These are phyloP conservation scores for Elysia crispata DNA, from an alignment of 2,888 invertebrate genomes.

Conservation along the genomic window DNA sequence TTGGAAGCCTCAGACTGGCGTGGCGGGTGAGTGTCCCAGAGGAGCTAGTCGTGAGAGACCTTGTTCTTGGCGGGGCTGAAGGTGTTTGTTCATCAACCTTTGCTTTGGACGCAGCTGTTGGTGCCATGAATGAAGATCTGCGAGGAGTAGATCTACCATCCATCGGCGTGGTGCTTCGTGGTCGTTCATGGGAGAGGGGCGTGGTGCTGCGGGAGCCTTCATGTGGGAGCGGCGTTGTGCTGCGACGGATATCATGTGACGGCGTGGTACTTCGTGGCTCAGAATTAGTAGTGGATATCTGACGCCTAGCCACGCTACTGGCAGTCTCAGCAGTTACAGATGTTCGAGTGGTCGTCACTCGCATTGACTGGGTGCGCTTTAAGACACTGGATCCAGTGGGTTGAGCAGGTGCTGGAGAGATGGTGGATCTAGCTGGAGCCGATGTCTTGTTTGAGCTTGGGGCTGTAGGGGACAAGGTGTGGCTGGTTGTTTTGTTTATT, in stretches of 20 bases:
- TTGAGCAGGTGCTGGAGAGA: background rate
- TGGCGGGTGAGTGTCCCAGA: constrained; percentile 36
- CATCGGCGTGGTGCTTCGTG: constrained; percentile 48
- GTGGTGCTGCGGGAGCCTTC: constrained; percentile 38
- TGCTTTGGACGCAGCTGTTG: constrained; percentile 65
- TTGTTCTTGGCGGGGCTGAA: constrained; percentile 53
- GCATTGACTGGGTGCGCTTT: constrained; percentile 56
- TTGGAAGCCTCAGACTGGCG: constrained; percentile 43
- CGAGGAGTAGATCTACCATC: constrained; percentile 36
- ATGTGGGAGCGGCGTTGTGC: constrained; percentile 33
- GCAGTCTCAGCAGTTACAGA: constrained; percentile 9
- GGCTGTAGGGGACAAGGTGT: constrained; percentile 46
- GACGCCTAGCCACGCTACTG: background rate
- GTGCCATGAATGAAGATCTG: constrained; percentile 63
- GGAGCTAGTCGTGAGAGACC: constrained; percentile 27
- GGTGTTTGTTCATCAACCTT: constrained; percentile 51
- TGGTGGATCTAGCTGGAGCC: too few species aligned
- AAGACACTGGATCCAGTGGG: constrained; percentile 26
- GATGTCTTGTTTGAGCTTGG: constrained; percentile 44
- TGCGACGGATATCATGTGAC: constrained; percentile 45
- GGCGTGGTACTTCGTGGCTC: background rate
- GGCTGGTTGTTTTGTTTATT: constrained; percentile 41
- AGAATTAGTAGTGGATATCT: constrained; percentile 37
- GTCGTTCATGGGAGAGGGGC: constrained; percentile 38
- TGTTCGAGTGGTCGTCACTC: constrained; percentile 49